phyloP scores from a whole-genome alignment of 2,888 invertebrate species.

The Diadegma fenestrale region DNA sequence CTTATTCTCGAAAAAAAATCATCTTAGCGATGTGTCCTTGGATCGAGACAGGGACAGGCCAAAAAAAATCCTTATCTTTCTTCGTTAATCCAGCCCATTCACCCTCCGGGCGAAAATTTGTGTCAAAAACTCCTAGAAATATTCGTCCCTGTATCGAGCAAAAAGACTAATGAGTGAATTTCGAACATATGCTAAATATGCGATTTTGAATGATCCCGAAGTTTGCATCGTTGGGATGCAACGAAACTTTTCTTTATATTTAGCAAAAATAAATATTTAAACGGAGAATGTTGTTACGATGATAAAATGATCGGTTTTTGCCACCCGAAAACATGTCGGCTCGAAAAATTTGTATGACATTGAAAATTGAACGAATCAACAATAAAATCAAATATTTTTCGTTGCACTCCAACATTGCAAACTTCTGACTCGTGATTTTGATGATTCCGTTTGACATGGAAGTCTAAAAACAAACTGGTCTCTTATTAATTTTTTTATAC shows the following conservation, averaged over 20 bases:
- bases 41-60: conserved; percentile 23
- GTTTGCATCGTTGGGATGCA: too few relatives aligned
- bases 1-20: not conserved
- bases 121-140: not conserved
- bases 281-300: too few relatives aligned
- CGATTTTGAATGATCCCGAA: too few relatives aligned
- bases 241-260: too few relatives aligned
- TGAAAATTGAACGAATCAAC: too few relatives aligned
- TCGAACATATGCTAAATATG: not conserved
- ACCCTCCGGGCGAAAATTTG: not conserved
- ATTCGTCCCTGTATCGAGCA: not conserved
- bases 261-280: too few relatives aligned
- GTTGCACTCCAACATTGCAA: too few relatives aligned
- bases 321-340: too few relatives aligned
- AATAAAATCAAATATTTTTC: too few relatives aligned
- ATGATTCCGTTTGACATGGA: not conserved
- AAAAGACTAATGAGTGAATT: not conserved
- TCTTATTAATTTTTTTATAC: not conserved
- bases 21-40: not conserved
- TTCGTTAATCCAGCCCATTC: conserved; percentile 7
- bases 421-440: too few relatives aligned
- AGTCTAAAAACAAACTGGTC: not conserved
- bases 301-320: too few relatives aligned
- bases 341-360: too few relatives aligned
- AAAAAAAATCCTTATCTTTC: conserved; percentile 14